Evolutionary conservation across 2,113 vertebrate genomes (phyloP).

Genomic region (Serinus canaria): DNA sequence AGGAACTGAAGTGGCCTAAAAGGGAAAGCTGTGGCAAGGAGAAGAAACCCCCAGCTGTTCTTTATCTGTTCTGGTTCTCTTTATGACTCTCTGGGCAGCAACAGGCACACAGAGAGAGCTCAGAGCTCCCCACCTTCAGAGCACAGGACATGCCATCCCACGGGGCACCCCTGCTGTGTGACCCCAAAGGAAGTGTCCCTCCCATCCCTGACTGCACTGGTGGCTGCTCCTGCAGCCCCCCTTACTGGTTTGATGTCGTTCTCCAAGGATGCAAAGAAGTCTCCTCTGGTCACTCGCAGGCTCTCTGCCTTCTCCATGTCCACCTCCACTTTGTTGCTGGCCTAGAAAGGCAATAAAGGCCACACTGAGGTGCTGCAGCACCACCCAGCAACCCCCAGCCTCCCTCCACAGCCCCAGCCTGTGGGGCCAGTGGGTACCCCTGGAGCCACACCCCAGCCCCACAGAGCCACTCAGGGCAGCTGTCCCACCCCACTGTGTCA

Average conservation of each 20-base stretch:
- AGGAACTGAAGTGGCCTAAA: neutral
- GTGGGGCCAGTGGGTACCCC: fast-evolving
- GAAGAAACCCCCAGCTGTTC: neutral
- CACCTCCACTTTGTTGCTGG: slow-evolving; percentile 94
- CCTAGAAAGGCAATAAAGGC: slow-evolving; percentile 70
- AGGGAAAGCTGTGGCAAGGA: neutral
- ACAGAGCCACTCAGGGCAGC: fast-evolving
- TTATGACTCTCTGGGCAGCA: neutral
- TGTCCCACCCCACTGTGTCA: neutral
- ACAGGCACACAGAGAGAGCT: neutral
- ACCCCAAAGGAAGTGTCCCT: neutral
- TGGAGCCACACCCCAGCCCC: neutral
- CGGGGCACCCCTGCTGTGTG: fast-evolving
- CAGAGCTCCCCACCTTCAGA: neutral
- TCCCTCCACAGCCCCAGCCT: neutral
- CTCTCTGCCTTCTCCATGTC: slow-evolving; percentile 92
- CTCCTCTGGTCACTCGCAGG: slow-evolving; percentile 84
- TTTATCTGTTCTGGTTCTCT: neutral
- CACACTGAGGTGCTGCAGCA: neutral
- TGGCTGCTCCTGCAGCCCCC: neutral
- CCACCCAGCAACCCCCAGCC: neutral
- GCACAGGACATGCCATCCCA: neutral
- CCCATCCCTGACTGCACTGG: fast-evolving
- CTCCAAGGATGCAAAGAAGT: slow-evolving; percentile 90
- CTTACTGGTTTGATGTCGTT: slow-evolving; percentile 98